Conservation (phyloP, 2,113 vertebrate genomes). For the Proteles cristata region DNA sequence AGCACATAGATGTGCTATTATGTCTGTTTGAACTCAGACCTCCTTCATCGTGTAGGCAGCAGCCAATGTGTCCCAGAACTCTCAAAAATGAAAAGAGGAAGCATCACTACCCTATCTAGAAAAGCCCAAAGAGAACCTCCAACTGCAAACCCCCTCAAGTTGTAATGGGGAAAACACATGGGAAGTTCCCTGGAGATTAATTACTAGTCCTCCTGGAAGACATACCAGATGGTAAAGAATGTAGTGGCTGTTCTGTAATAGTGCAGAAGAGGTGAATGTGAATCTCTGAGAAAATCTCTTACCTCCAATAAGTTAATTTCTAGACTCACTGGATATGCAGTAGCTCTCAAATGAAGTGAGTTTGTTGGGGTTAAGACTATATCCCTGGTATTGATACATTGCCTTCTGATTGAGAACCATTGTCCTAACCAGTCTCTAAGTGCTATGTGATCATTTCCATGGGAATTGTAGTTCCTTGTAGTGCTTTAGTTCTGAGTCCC, state of each 20-base stretch:
- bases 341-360: not conserved
- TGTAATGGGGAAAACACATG: not conserved
- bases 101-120: not conserved
- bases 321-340: not conserved
- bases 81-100: not conserved
- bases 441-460: not conserved
- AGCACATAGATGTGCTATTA: not conserved
- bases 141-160: not conserved
- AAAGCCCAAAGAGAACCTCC: not conserved
- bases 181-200: slow-evolving; percentile 15
- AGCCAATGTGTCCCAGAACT: not conserved
- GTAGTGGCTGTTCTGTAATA: not conserved
- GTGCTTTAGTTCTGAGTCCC: not conserved
- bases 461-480: not conserved
- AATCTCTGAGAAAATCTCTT: not conserved
- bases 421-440: slow-evolving; percentile 11
- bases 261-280: not conserved
- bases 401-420: slow-evolving; percentile 21
- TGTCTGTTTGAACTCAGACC: not conserved
- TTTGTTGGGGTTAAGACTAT: not conserved
- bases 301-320: not conserved
- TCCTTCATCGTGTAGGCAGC: not conserved
- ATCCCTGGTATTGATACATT: not conserved
- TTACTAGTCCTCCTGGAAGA: slow-evolving; percentile 22
- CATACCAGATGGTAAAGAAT: not conserved